Percentiles rank a stretch among this genome's conserved stretches.
phyloP scores from a whole-genome alignment of 2,113 vertebrate genomes.

The Leptobrachium ailaonicum region DNA sequence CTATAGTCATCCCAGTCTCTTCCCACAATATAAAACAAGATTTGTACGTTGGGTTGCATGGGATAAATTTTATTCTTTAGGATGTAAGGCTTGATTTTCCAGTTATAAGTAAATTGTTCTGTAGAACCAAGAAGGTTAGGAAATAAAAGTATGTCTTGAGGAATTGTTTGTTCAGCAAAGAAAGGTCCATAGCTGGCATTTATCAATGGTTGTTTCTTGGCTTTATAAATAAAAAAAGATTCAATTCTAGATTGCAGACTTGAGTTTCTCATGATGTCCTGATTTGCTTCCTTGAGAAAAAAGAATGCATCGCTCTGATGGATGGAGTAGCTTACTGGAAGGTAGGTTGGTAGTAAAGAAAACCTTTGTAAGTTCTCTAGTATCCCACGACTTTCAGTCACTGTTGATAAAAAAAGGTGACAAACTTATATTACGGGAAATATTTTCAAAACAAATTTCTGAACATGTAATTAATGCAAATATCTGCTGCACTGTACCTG shows the following conservation, averaged over 20 bases:
- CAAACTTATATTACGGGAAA: neutral
- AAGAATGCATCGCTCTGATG: conserved; percentile 76
- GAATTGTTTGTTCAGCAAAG: conserved; percentile 69
- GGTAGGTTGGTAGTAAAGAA: conserved; percentile 77
- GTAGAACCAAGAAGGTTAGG: conserved; percentile 68
- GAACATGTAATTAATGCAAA: no score
- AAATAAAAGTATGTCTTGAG: conserved; percentile 73
- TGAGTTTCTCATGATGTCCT: conserved; percentile 92
- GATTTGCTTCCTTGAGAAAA: conserved; percentile 87
- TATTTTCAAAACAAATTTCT: no score
- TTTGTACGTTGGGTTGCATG: conserved; percentile 77
- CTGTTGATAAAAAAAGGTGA: conserved; percentile 64
- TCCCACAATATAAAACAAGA: conserved; percentile 84
- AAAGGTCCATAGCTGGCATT: conserved; percentile 81
- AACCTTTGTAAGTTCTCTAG: conserved; percentile 75
- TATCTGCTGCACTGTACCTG: no score
- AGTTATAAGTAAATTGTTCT: conserved; percentile 74
- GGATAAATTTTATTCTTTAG: conserved; percentile 75
- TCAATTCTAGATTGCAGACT: conserved; percentile 86
- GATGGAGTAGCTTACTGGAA: conserved; percentile 83
- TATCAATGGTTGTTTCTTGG: conserved; percentile 72
- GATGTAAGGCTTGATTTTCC: conserved; percentile 80
- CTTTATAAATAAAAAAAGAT: conserved; percentile 81
- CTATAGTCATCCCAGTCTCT: conserved; percentile 77
- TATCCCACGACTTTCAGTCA: conserved; percentile 76